A percentile compares a stretch with the other conserved stretches of the same genome.
Conservation (phyloP, 2,888 invertebrate species). For the Dexiosoma caninum region DNA sequence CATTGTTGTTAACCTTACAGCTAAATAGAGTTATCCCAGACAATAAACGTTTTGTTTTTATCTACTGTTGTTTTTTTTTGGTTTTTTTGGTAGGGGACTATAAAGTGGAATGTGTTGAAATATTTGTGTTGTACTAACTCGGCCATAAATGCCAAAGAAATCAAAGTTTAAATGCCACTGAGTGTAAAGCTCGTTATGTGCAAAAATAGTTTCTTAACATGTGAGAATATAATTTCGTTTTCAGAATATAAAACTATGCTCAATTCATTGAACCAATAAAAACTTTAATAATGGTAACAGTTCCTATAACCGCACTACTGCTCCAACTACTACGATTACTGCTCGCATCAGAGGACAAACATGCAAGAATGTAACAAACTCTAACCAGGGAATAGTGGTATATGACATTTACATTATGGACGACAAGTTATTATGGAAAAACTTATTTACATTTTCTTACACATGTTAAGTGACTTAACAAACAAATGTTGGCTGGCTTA, state of each 20-base stretch:
- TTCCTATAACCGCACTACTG: background rate
- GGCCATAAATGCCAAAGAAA: conserved; percentile 61
- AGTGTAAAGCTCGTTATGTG: conserved; percentile 1
- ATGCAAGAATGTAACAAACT: background rate
- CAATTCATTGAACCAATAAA: conserved; percentile 59
- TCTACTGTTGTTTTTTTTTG: background rate
- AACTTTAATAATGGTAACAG: conserved; percentile 25
- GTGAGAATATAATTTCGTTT: background rate
- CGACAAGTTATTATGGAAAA: conserved; percentile 21
- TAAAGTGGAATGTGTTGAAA: conserved; percentile 57
- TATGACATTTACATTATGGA: conserved; percentile 32
- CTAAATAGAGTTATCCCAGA: conserved; percentile 54
- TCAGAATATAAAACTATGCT: background rate
- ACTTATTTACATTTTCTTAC: conserved; percentile 53
- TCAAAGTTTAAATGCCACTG: conserved; percentile 60
- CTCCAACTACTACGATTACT: no score
- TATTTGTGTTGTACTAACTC: conserved; percentile 37
- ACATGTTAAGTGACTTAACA: conserved; percentile 54
- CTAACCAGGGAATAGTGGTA: conserved; percentile 29
- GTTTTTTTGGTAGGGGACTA: conserved; percentile 19
- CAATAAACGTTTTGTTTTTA: conserved; percentile 54
- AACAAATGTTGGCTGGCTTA: conserved; percentile 35
- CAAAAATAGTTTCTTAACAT: conserved; percentile 23
- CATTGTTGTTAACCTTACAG: conserved; percentile 50
- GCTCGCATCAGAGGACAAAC: no score